Evolutionary conservation across 1,140 invertebrate species (phyloP).

Genomic region (Teleogryllus occipitalis): DNA sequence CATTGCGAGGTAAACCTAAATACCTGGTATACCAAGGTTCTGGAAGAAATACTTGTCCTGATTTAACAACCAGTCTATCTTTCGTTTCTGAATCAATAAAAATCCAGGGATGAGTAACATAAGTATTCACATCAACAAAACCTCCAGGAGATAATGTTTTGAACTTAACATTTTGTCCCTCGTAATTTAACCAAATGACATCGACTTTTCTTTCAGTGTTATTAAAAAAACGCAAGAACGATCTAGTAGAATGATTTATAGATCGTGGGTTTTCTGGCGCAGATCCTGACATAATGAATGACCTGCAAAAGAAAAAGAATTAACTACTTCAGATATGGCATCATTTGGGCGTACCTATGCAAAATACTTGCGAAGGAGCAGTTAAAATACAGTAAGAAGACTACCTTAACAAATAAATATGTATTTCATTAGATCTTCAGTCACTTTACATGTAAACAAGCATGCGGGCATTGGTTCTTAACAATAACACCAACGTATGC

Average conservation of each 20-base stretch:
- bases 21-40: slow-evolving; percentile 28
- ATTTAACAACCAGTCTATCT: slow-evolving; percentile 39
- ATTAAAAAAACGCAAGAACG: slow-evolving; percentile 62
- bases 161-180: slow-evolving; percentile 49
- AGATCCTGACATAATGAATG: too few relatives aligned
- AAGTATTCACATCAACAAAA: slow-evolving; percentile 57
- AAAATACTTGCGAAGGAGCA: too few relatives aligned
- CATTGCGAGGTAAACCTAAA: slow-evolving; percentile 16
- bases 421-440: too few relatives aligned
- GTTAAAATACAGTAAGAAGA: too few relatives aligned
- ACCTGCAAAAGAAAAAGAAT: too few relatives aligned
- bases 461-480: too few relatives aligned
- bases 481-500: too few relatives aligned
- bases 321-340: too few relatives aligned
- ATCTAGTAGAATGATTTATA: slow-evolving; percentile 27
- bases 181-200: slow-evolving; percentile 62
- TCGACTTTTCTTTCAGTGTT: slow-evolving; percentile 49
- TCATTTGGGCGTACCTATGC: too few relatives aligned
- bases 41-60: slow-evolving; percentile 36
- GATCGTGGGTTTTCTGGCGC: neutral
- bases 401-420: too few relatives aligned
- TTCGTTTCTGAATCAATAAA: slow-evolving; percentile 52
- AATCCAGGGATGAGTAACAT: slow-evolving; percentile 63
- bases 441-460: too few relatives aligned
- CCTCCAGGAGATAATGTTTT: slow-evolving; percentile 41